phyloP scores from a whole-genome alignment of 2,888 invertebrate species.

The Drosophila prolongata region DNA sequence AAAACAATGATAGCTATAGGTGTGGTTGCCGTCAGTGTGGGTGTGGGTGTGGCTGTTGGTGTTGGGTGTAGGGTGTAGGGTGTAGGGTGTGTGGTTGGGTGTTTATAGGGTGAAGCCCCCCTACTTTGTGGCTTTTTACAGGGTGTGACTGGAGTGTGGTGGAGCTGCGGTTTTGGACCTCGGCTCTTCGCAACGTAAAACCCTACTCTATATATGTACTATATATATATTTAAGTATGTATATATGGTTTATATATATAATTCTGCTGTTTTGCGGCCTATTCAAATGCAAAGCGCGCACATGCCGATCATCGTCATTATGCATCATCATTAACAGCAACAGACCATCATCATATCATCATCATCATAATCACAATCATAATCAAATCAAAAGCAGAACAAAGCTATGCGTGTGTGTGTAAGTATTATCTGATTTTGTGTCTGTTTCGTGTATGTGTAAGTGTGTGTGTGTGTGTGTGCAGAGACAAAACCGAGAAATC shows the following conservation, averaged over 20 bases:
- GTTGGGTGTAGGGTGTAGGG: slow-evolving; percentile 11
- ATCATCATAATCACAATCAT: slow-evolving; percentile 26
- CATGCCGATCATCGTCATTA: slow-evolving; percentile 63
- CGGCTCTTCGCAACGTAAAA: slow-evolving; percentile 18
- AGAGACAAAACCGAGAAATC: slow-evolving; percentile 44
- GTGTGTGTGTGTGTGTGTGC: slow-evolving; percentile 13
- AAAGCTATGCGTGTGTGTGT: slow-evolving; percentile 27
- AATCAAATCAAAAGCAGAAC: slow-evolving; percentile 44
- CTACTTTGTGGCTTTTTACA: slow-evolving; percentile 40
- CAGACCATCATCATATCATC: slow-evolving; percentile 31
- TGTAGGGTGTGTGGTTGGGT: slow-evolving; percentile 16
- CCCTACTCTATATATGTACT: slow-evolving; percentile 23
- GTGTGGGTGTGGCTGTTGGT: slow-evolving; percentile 11
- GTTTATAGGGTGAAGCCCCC: slow-evolving; percentile 5
- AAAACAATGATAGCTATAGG: slow-evolving; percentile 42
- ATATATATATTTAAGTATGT: slow-evolving; percentile 6
- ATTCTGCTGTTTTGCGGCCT: slow-evolving; percentile 27
- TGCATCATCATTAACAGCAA: slow-evolving; percentile 42
- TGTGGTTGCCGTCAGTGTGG: slow-evolving; percentile 16
- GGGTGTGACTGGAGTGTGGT: slow-evolving; percentile 17
- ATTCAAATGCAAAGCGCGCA: slow-evolving; percentile 71
- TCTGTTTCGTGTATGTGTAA: slow-evolving; percentile 11
- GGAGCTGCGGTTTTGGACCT: slow-evolving; percentile 24
- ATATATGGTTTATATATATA: slow-evolving; percentile 4
- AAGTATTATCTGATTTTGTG: slow-evolving; percentile 8